Evolutionary conservation across 2,113 vertebrate species (phyloP), one percentile per base, ranked within the genome.

Genomic region (Tamias sibiricus): DNA sequence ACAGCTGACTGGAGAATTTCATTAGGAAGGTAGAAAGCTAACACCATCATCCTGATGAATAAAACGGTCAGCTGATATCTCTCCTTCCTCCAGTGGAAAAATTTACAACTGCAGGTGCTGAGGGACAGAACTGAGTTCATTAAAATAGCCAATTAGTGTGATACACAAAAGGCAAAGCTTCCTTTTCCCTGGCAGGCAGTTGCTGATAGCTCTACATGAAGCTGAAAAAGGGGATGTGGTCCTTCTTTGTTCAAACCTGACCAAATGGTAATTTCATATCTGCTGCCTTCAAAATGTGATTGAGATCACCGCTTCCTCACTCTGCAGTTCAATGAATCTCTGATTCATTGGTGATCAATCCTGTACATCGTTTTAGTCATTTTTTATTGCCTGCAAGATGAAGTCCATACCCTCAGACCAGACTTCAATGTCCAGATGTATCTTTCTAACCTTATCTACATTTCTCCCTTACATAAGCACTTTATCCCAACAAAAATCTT

Each of bases 1-100:
- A 93, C 97, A 97, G 87, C 47, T 7, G n/a, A 90, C 75, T 92
- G 97, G 96, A 97, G 96, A 97, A 97, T 97, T 98, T 98, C 97
- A 97, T 97, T 95, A 97, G 80, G 92, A 95, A 96, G 95, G 94
- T 97, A 87, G 97, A 98, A 98, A 98, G 90, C 95, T 97, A 95
- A 95, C 93, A 95, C 92, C 47, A 54, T 95, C 96, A 85, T 89
- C 77, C 82, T 69, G 72, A 96, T 98, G 97, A 97, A 83, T 93
- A 96, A 97, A 89, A 77, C 4, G 19, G 91, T 98, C 97, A 98
- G 96, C 96, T 98, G 98, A 95, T 96, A 94, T 49, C 62, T 77
- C 90, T 96, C 59, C 83, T 97, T 69, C 76, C 62, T 95, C 47
- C 92, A 95, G 88, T 95, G 98, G 98, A 97, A 98, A 98, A 97